Evolutionary conservation across 1,140 invertebrate genomes (phyloP), one percentile per base, ranked within the genome.

Genomic region (Holcopasites calliopsidis): DNA sequence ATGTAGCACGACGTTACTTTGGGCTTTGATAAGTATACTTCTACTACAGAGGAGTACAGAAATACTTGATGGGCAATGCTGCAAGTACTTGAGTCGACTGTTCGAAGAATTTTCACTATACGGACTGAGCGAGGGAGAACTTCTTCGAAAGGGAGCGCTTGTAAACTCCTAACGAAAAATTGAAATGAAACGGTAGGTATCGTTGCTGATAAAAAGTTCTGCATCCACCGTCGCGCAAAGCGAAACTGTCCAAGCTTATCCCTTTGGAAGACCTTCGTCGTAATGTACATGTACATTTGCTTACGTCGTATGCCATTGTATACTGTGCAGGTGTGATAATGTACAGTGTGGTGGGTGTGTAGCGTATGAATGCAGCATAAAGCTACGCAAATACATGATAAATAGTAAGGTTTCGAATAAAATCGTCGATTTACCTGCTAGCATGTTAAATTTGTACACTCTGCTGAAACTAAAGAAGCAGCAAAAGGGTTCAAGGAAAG

Each of bases 331-430:
- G 57, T 76, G 82, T 83, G 40, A 50, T 16, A 38, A 84, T 80
- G 81, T 83, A 80, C 70, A 75, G 61, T 70, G 77, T 80, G n/a
- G 61, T 58, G 58, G 68, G 60, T 72, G 71, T 76, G 58, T 81
- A 79, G 80, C 76, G 77, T 83, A 83, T 83, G 80, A 83, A 82
- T 82, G 77, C 82, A 73, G 80, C 61, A 85, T 76, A 74, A 76
- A 76, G 80, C 76, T 83, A 86, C 70, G 61, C 40, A 73, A n/a
- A 74, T 76, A 84, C 66, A 62, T 64, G 58, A 60, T 44, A 57
- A 33, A 64, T 16, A 57, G 40, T 44, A 49, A 44, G 54, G 74
- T 8, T 61, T 71, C 66, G 61, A 47, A 76, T 50, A 69, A 35
- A 7, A 40, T 76, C 57, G 4, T 55, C 18, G 33, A 62, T 81